Evolutionary conservation across 2,888 invertebrate genomes (phyloP), one percentile per base, ranked within the genome.

Genomic region (Lithophane semibrunnea): DNA sequence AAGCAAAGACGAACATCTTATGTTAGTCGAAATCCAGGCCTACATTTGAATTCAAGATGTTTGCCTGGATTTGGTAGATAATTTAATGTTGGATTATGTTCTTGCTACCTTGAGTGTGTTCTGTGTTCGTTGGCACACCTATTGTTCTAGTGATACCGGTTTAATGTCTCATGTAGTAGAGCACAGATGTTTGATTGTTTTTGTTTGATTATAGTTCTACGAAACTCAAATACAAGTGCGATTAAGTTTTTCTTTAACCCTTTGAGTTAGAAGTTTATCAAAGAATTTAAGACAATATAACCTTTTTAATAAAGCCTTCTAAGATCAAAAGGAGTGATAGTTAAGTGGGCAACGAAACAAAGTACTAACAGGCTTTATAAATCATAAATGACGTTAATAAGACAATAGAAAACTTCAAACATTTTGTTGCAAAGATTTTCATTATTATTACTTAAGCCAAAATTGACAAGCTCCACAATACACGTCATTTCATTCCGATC

Each of bases 381-480:
- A 37, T 16, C 5, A 24, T 44, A 0, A 42, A 60, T 64, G 54
- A 49, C 24, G 16, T 58, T 9, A 58, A 49, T 1, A 49, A 29
- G 64, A 76, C 47, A 60, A 16, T n/a, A 3, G 3, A 52, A 44
- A 61, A 37, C 21, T 24, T 63, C 42, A 18, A 79, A 16, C 47
- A 47, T 16, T 56, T 5, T 52, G 3, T 47, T 42, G 16, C 73
- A 52, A 58, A 58, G 42, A 52, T 42, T 29, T 71, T 56, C 5
- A 64, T 44, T 18, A 37, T 5, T 5, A 4, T 4, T 37, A 37
- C 37, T 37, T 37, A 2, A 37, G 3, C 0, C 9, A 21, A 42
- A 47, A 61, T 56, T 73, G 56, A 79, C 47, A 58, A 52, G 47
- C 69, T 47, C 37, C 0, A 73, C 66, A 84, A 84, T 70, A 24